Evolutionary conservation across 2,113 vertebrate genomes (phyloP).

Genomic region (Jacana jacana): DNA sequence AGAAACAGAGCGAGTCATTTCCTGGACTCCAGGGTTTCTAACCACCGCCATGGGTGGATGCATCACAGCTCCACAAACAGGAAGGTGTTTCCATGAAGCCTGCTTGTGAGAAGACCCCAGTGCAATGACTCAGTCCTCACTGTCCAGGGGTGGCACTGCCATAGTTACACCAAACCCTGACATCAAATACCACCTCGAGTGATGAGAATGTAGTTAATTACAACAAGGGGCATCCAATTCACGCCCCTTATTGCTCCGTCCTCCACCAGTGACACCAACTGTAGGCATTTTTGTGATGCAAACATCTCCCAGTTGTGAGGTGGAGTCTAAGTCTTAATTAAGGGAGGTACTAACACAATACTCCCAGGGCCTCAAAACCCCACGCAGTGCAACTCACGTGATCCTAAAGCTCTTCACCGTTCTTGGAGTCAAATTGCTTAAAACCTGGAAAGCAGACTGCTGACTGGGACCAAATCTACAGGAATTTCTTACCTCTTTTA

Average conservation of each 20-base stretch:
- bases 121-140: background rate
- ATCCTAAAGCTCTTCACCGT: background rate
- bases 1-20: slow-evolving; percentile 2
- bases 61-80: background rate
- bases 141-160: background rate
- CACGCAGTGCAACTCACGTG: background rate
- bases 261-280: background rate
- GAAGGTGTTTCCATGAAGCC: background rate
- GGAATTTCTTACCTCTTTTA: slow-evolving; percentile 87
- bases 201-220: background rate
- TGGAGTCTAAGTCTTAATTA: background rate
- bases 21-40: background rate
- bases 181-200: background rate
- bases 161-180: background rate
- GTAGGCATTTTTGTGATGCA: background rate
- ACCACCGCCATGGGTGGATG: background rate
- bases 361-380: background rate
- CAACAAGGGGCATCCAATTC: background rate
- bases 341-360: background rate
- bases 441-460: background rate
- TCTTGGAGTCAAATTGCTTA: background rate
- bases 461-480: background rate
- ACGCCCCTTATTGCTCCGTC: background rate
- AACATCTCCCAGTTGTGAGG: background rate
- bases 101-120: background rate